Percentiles rank a stretch among this genome's conserved stretches.
These are phyloP conservation scores for Drosophila paramelanica DNA, from an alignment of 2,888 invertebrate genomes.

Conservation along the genomic window DNA sequence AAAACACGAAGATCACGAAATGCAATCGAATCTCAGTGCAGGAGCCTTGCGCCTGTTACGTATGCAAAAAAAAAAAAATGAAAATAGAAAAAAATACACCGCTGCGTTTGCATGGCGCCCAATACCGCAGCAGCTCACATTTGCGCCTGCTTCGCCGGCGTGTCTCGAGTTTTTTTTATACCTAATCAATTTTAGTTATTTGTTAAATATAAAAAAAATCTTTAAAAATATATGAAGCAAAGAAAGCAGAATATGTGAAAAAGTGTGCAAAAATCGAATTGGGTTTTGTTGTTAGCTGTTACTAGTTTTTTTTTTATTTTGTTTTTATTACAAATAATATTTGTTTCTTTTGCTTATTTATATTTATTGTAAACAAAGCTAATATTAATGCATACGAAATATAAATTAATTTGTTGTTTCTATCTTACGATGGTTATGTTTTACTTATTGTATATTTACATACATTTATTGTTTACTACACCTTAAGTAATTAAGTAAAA, in stretches of 20 bases:
- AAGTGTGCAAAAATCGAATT: constrained; percentile 22
- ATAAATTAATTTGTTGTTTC: constrained; percentile 70
- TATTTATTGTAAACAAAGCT: constrained; percentile 69
- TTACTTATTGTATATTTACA: constrained; percentile 52
- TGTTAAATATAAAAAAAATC: constrained; percentile 35
- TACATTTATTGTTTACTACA: constrained; percentile 67
- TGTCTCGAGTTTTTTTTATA: constrained; percentile 56
- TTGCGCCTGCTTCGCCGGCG: constrained; percentile 59
- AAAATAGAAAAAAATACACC: constrained; percentile 2
- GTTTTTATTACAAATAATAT: constrained; percentile 1
- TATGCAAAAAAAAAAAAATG: constrained; percentile 38
- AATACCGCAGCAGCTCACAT: constrained; percentile 22
- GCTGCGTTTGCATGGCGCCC: constrained; percentile 24
- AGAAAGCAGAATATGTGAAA: constrained; percentile 31
- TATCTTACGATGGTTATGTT: constrained; percentile 58
- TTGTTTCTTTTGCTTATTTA: constrained; percentile 39
- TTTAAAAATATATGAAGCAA: constrained; percentile 13
- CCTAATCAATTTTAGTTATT: constrained; percentile 73
- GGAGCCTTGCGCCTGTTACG: constrained; percentile 40
- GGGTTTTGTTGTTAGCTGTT: constrained; percentile 56
- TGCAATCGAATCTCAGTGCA: constrained; percentile 27
- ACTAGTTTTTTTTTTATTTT: constrained; percentile 37
- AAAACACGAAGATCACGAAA: not conserved
- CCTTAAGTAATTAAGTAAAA: constrained; percentile 70
- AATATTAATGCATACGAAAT: constrained; percentile 63